These are phyloP conservation scores for Casuarius casuarius DNA, from an alignment of 2,113 vertebrate genomes.

Conservation along the genomic window DNA sequence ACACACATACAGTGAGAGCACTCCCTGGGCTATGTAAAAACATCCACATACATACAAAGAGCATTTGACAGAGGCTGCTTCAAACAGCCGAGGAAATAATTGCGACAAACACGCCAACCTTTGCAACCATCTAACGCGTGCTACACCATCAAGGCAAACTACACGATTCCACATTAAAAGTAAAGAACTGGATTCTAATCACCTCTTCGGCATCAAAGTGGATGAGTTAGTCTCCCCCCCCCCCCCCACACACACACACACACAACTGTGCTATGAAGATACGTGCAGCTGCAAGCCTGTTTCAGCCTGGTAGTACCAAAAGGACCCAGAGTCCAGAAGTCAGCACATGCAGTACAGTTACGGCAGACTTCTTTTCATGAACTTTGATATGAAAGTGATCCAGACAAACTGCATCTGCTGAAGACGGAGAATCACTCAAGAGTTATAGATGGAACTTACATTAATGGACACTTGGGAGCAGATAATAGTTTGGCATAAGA, in stretches of 20 bases:
- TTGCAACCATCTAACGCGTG: not conserved
- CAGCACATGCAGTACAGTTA: not conserved
- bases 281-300: not conserved
- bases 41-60: not conserved
- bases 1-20: not conserved
- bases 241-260: too few species aligned
- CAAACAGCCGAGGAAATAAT: not conserved
- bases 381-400: not conserved
- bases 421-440: slow-evolving; percentile 4
- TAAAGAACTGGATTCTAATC: not conserved
- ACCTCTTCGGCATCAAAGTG: not conserved
- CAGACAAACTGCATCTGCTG: not conserved
- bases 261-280: not conserved
- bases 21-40: not conserved
- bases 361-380: not conserved
- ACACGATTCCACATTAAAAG: not conserved
- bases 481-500: not conserved
- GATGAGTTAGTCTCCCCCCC: not conserved
- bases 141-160: not conserved
- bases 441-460: not conserved
- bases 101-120: not conserved
- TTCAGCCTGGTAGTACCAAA: not conserved
- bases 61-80: not conserved
- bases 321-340: not conserved
- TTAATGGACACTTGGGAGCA: not conserved